Evolutionary conservation across 2,797 vertebrate genomes (phyloP).

Genomic region (Xiphorhynchus erythropygius): DNA sequence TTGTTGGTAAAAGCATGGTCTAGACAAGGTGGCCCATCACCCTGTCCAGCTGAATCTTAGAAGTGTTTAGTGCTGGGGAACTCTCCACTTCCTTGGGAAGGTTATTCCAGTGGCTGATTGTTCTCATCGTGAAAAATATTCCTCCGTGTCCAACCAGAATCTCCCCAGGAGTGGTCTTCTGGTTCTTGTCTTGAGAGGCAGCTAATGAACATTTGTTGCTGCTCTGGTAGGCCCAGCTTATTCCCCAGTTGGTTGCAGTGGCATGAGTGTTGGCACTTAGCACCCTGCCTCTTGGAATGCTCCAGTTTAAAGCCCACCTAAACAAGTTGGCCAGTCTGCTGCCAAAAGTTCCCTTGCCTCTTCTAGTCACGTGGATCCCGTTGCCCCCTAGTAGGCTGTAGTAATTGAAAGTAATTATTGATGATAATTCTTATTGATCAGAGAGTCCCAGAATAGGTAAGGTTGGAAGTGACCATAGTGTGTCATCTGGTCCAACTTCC

Average conservation of each 20-base stretch:
- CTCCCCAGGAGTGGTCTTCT: not conserved
- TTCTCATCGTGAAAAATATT: not conserved
- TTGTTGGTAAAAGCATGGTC: not conserved
- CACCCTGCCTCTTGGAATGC: not conserved
- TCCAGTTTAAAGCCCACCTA: not conserved
- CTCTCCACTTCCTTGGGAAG: not conserved
- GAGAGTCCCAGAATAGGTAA: not conserved
- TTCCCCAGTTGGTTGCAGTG: not conserved
- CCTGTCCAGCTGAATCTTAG: not conserved
- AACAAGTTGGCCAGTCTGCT: not conserved
- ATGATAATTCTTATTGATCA: not conserved
- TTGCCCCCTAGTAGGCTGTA: not conserved
- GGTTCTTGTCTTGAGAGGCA: not conserved
- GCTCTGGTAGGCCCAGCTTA: too few relatives aligned
- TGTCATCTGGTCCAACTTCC: not conserved
- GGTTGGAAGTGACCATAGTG: too few relatives aligned
- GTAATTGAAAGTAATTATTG: not conserved
- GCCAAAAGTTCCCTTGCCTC: not conserved
- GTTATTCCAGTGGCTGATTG: not conserved
- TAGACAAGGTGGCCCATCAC: not conserved
- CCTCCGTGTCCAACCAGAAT: not conserved
- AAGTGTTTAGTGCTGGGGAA: not conserved
- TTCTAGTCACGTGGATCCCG: not conserved
- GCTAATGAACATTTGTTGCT: not conserved
- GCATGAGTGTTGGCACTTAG: not conserved